Conservation (phyloP, 2,113 vertebrate species). For the Suncus etruscus region DNA sequence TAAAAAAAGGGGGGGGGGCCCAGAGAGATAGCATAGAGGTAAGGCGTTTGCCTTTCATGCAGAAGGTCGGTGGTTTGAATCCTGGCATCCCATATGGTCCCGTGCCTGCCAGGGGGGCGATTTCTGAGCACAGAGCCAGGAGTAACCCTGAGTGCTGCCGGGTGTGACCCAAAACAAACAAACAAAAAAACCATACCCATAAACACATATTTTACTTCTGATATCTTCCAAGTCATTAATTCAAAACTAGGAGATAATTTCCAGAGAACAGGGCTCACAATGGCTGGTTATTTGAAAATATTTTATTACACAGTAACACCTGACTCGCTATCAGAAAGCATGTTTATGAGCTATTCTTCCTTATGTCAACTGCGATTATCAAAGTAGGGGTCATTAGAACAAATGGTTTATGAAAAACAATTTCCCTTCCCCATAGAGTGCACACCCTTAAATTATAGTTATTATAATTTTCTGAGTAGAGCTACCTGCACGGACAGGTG, state of each 20-base stretch:
- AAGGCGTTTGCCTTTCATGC: too few species aligned
- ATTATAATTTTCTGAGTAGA: background rate
- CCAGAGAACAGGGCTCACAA: background rate
- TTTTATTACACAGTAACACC: background rate
- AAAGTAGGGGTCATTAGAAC: background rate
- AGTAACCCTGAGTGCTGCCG: too few species aligned
- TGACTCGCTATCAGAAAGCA: background rate
- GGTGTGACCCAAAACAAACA: too few species aligned
- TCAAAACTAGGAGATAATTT: conserved; percentile 10
- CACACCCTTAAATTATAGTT: background rate
- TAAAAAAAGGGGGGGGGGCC: background rate
- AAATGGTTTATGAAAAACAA: conserved; percentile 7
- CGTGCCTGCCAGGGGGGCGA: too few species aligned
- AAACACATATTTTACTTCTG: background rate
- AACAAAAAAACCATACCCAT: conserved; percentile 2
- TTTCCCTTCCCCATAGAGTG: background rate
- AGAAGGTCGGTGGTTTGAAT: too few species aligned
- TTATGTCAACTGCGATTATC: background rate
- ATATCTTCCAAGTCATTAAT: conserved; percentile 38
- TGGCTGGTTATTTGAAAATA: conserved; percentile 19
- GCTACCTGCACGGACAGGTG: background rate
- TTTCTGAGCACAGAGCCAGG: too few species aligned
- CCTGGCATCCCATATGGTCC: too few species aligned
- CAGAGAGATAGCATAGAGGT: too few species aligned
- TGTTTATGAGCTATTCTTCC: background rate